Evolutionary conservation across 2,113 vertebrate species (phyloP), one percentile per base, ranked within the genome.

Genomic region (Neomonachus schauinslandi): DNA sequence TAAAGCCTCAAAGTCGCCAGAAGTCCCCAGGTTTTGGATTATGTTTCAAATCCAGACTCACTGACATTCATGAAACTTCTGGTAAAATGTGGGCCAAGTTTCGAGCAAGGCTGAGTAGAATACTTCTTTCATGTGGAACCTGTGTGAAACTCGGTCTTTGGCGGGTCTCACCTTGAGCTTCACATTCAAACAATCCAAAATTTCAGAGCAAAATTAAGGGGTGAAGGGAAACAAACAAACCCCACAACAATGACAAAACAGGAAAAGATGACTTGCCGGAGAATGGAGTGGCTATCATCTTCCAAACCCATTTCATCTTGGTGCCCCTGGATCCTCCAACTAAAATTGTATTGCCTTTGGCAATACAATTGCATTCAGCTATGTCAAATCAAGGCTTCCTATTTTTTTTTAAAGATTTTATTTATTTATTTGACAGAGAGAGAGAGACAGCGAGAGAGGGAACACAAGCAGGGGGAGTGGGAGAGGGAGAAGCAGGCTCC

Each of bases 11-110:
- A 94, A 96, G 92, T 95, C 63, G 0, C 77, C 93, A 91, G 65
- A 85, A 98, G 97, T 97, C 97, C 97, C 95, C 94, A 91, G 94
- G 92, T 28, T 95, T 89, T 14, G 84, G 97, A 91, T 98, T 83
- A 89, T 19, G 81, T 98, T 98, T 97, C 97, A 84, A 69, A 91
- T 59, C 74, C 90, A 77, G 67, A 80, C 96, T 96, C 72, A 24
- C 92, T 91, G 97, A 97, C 97, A 97, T 69, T 94, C 76, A 83
- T n/a, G 96, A 88, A 96, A 69, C 97, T 89, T 96, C 69, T 92
- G 97, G 97, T 49, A 95, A 89, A 95, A 86, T 81, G 11, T 7
- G 72, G 86, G 96, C 96, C 84, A 85, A 97, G 98, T 98, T 98
- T 98, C 84, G 65, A 95, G 97, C 80, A 63, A 65, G 90, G 69